Percentiles rank a stretch among this genome's conserved stretches.
Conservation (phyloP, 2,113 vertebrate species). For the Willisornis vidua region DNA sequence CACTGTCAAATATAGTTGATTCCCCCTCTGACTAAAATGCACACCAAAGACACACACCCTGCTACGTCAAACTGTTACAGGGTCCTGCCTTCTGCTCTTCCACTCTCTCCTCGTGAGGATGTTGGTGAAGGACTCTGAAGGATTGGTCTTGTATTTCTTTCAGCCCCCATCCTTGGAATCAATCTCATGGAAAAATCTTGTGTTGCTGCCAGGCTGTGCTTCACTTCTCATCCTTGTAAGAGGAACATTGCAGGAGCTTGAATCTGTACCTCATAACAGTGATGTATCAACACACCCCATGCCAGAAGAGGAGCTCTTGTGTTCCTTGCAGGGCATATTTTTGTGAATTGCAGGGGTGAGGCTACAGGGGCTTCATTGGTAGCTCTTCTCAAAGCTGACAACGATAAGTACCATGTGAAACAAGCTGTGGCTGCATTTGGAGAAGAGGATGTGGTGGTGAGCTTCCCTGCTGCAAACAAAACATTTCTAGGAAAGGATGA, state of each 20-base stretch:
- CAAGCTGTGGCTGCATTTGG: neutral
- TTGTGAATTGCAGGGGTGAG: neutral
- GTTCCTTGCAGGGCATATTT: neutral
- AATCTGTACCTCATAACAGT: neutral
- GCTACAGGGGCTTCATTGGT: neutral
- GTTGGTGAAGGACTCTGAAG: neutral
- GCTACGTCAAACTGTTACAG: neutral
- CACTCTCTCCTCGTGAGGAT: neutral
- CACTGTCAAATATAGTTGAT: neutral
- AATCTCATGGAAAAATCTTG: neutral
- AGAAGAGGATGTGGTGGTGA: neutral
- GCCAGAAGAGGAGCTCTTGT: neutral
- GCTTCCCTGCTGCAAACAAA: neutral
- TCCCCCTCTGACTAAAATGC: neutral
- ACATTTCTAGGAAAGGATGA: neutral
- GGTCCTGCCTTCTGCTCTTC: neutral
- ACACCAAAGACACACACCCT: neutral
- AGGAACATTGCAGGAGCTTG: neutral
- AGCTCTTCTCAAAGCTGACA: neutral
- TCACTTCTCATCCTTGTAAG: neutral
- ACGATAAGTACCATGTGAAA: accelerated
- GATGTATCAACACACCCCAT: neutral
- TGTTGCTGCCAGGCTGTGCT: neutral
- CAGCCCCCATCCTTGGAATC: neutral
- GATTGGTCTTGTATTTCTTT: neutral